phyloP scores from a whole-genome alignment of 1,140 invertebrate genomes.

The Drosophila azteca region DNA sequence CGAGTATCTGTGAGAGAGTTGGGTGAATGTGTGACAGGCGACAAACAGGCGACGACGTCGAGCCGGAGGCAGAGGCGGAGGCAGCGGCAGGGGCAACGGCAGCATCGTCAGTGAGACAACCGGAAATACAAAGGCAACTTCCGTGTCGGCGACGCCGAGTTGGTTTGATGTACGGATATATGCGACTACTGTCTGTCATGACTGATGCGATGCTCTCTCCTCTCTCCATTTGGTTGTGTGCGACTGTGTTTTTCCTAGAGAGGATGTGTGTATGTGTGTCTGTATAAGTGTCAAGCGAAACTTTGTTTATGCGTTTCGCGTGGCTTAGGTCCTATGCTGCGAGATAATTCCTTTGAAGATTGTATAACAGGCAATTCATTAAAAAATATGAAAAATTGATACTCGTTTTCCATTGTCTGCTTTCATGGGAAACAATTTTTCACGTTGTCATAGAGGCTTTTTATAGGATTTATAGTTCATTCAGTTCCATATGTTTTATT shows the following conservation, averaged over 20 bases:
- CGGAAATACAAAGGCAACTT: conserved; percentile 72
- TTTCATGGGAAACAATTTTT: conserved; percentile 46
- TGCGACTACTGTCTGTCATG: conserved; percentile 41
- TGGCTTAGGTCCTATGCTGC: conserved; percentile 4
- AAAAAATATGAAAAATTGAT: conserved; percentile 2
- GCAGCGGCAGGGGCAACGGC: conserved; percentile 30
- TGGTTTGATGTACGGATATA: conserved; percentile 50
- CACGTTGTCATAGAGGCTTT: not conserved
- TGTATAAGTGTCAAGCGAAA: conserved; percentile 18
- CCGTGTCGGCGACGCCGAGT: conserved; percentile 66
- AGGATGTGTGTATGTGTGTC: not conserved
- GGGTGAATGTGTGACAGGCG: conserved; percentile 48
- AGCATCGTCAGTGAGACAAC: conserved; percentile 56
- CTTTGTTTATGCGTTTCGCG: conserved; percentile 52
- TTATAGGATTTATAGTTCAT: too few species aligned
- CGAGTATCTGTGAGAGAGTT: not conserved
- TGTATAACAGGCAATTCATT: not conserved
- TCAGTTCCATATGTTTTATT: too few species aligned
- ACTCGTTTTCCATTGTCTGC: conserved; percentile 7
- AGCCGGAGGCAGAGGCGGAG: not conserved
- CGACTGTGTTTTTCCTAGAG: not conserved
- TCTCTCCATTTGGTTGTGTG: conserved; percentile 10
- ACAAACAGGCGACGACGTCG: conserved; percentile 55
- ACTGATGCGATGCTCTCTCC: conserved; percentile 9
- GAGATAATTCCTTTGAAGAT: too few species aligned